A percentile compares a stretch with the other conserved stretches of the same genome.
Conservation (phyloP, 2,888 invertebrate species). For the Choristoneura rosaceana region DNA sequence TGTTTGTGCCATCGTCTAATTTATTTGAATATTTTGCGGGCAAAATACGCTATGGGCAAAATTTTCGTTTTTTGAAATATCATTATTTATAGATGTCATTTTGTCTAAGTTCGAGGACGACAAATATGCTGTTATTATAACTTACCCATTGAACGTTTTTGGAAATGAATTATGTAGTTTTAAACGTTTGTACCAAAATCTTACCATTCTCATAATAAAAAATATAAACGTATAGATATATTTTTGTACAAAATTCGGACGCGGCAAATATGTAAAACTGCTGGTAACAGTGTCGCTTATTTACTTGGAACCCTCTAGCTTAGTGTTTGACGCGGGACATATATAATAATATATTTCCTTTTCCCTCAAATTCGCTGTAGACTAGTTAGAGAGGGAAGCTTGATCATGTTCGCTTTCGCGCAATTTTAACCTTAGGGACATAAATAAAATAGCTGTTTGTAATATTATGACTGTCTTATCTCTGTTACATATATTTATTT, state of each 20-base stretch:
- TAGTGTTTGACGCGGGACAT: not conserved
- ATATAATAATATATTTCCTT: not conserved
- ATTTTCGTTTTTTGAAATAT: too few relatives aligned
- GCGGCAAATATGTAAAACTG: not conserved
- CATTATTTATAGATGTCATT: too few relatives aligned
- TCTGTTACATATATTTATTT: not conserved
- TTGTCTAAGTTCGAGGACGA: too few relatives aligned
- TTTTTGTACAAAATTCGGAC: slow-evolving; percentile 17
- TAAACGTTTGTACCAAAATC: too few relatives aligned
- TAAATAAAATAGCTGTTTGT: not conserved
- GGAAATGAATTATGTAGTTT: too few relatives aligned
- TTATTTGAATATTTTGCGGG: too few relatives aligned
- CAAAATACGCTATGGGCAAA: too few relatives aligned
- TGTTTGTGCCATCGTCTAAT: too few relatives aligned
- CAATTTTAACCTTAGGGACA: slow-evolving; percentile 1
- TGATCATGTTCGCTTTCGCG: slow-evolving; percentile 4
- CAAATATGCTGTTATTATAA: too few relatives aligned
- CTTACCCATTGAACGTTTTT: too few relatives aligned
- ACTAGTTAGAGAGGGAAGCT: not conserved
- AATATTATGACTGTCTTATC: not conserved
- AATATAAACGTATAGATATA: slow-evolving; percentile 16
- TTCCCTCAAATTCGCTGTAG: slow-evolving; percentile 1
- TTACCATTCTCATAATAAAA: not conserved
- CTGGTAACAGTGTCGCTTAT: not conserved
- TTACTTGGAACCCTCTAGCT: not conserved